A percentile compares a stretch with the other conserved stretches of the same genome.
phyloP scores from a whole-genome alignment of 2,797 vertebrate genomes.

The Karalla daura region DNA sequence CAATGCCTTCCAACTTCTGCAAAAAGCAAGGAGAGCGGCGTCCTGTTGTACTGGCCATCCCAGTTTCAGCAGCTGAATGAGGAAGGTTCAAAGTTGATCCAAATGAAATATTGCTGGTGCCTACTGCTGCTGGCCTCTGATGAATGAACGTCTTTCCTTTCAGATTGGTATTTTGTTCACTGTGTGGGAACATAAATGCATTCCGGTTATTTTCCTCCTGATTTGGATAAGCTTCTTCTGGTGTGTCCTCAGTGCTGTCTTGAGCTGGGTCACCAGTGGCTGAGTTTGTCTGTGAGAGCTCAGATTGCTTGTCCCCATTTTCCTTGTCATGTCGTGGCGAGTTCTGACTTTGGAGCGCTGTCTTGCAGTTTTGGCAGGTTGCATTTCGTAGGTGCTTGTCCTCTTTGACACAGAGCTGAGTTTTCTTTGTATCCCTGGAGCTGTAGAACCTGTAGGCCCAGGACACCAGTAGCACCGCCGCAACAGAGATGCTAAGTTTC shows the following conservation, averaged over 20 bases:
- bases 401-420: conserved; percentile 9
- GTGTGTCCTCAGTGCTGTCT: conserved; percentile 23
- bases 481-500: conserved; percentile 88
- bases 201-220: conserved; percentile 33
- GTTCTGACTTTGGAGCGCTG: conserved; percentile 15
- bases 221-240: not conserved
- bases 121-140: conserved; percentile 18
- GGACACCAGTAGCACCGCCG: conserved; percentile 86
- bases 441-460: conserved; percentile 88
- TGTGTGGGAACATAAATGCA: not conserved
- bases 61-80: conserved; percentile 51
- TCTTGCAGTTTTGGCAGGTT: conserved; percentile 53
- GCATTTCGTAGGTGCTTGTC: conserved; percentile 32
- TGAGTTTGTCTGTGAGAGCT: not conserved
- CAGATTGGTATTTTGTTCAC: conserved; percentile 26
- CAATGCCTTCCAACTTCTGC: conserved; percentile 78
- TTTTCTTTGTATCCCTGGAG: conserved; percentile 69
- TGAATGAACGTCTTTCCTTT: conserved; percentile 17
- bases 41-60: conserved; percentile 56
- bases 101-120: conserved; percentile 49
- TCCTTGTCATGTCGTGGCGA: conserved; percentile 5
- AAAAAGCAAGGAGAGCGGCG: conserved; percentile 80
- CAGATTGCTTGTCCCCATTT: not conserved
- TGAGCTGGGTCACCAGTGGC: conserved; percentile 25
- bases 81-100: conserved; percentile 68